Conservation (phyloP, 2,888 invertebrate species). For the Byasa hedistus region DNA sequence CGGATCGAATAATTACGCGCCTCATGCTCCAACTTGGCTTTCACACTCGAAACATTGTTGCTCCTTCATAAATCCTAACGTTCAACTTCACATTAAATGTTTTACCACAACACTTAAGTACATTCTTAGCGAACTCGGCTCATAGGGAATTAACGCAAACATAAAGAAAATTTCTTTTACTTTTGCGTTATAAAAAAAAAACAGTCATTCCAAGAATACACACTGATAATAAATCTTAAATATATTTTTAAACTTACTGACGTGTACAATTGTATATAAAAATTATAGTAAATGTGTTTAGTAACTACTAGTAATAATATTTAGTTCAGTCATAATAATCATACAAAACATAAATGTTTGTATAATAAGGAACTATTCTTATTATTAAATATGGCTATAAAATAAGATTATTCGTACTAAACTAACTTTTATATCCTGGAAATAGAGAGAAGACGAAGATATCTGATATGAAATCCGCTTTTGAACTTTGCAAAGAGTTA, state of each 20-base stretch:
- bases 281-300: no score
- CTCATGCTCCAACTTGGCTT: constrained; percentile 60
- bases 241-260: no score
- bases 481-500: constrained; percentile 24
- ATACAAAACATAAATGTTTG: no score
- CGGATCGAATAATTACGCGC: constrained; percentile 67
- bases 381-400: background rate
- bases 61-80: constrained; percentile 59
- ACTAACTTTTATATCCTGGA: background rate
- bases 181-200: background rate
- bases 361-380: no score
- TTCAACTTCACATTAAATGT: constrained; percentile 65
- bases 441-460: constrained; percentile 8
- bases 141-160: constrained; percentile 34
- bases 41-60: constrained; percentile 55
- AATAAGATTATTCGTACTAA: background rate
- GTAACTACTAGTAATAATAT: no score
- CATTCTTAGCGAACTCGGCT: constrained; percentile 58
- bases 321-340: no score
- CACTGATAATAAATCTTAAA: no score
- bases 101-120: constrained; percentile 60
- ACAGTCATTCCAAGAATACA: no score
- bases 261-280: no score
- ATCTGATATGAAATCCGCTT: constrained; percentile 12
- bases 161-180: background rate